Conservation (phyloP, 2,797 vertebrate genomes). For the Mus minutoides region DNA sequence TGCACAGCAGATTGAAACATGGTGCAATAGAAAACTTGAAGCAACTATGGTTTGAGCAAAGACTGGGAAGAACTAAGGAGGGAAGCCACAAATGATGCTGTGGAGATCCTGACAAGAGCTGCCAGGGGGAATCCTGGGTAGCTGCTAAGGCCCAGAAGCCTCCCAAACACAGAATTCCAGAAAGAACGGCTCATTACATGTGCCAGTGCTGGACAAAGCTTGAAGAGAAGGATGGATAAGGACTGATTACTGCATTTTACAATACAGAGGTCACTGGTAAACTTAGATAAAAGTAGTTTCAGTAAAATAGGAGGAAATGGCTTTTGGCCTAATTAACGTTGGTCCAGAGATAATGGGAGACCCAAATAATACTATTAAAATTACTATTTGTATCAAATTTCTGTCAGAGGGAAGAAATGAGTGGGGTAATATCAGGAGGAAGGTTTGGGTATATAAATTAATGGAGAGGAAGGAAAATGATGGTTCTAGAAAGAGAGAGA, state of each 20-base stretch:
- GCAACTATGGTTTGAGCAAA: not conserved
- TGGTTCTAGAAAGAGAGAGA: not conserved
- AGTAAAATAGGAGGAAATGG: not conserved
- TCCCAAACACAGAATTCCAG: not conserved
- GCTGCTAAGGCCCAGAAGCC: not conserved
- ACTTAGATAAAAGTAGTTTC: not conserved
- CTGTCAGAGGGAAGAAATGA: not conserved
- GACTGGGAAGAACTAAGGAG: not conserved
- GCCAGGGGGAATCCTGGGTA: not conserved
- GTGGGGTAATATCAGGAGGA: not conserved
- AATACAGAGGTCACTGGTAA: not conserved
- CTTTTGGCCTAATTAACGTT: not conserved
- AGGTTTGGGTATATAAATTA: not conserved
- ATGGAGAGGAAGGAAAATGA: not conserved
- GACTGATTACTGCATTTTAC: not conserved
- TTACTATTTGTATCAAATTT: not conserved
- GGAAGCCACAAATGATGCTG: not conserved
- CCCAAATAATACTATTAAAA: not conserved
- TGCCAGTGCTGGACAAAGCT: not conserved
- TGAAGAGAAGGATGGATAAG: not conserved
- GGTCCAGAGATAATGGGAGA: not conserved
- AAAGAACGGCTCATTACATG: not conserved
- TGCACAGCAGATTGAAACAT: not conserved
- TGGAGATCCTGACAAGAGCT: not conserved
- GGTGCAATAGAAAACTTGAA: not conserved